Conservation (phyloP, 2,113 vertebrate species). For the Prinia subflava region DNA sequence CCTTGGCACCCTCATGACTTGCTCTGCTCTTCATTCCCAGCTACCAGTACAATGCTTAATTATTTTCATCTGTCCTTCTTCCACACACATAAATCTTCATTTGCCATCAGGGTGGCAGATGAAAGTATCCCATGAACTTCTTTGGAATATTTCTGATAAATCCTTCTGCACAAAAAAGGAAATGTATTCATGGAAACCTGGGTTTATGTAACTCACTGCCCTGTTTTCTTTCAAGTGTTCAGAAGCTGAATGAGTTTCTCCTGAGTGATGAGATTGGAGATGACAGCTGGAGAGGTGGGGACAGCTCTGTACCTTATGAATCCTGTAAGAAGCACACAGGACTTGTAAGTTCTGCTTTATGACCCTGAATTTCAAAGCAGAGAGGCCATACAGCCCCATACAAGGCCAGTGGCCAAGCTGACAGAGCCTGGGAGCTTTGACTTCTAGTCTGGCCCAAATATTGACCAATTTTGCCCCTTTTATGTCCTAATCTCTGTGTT, state of each 20-base stretch:
- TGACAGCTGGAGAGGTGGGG: conserved; percentile 88
- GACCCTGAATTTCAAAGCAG: background rate
- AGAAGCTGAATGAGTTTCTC: conserved; percentile 95
- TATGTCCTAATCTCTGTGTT: background rate
- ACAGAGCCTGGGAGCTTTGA: background rate
- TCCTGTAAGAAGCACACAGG: conserved; percentile 86
- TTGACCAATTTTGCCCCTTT: background rate
- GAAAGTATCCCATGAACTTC: background rate
- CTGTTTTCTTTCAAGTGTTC: conserved; percentile 78
- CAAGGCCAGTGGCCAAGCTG: background rate
- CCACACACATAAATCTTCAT: background rate
- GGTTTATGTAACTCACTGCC: background rate
- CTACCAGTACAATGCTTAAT: background rate
- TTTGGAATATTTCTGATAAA: background rate
- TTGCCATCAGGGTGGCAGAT: background rate
- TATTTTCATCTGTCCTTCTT: background rate
- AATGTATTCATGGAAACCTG: background rate
- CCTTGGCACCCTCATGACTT: background rate
- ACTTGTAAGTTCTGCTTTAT: conserved; percentile 75
- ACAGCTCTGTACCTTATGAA: conserved; percentile 80
- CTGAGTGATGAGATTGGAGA: conserved; percentile 95
- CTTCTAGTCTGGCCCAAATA: background rate
- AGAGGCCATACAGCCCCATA: background rate
- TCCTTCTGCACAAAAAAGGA: background rate
- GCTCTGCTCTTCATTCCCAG: background rate